phyloP scores from a whole-genome alignment of 2,888 invertebrate genomes.

The Beris morrisii region DNA sequence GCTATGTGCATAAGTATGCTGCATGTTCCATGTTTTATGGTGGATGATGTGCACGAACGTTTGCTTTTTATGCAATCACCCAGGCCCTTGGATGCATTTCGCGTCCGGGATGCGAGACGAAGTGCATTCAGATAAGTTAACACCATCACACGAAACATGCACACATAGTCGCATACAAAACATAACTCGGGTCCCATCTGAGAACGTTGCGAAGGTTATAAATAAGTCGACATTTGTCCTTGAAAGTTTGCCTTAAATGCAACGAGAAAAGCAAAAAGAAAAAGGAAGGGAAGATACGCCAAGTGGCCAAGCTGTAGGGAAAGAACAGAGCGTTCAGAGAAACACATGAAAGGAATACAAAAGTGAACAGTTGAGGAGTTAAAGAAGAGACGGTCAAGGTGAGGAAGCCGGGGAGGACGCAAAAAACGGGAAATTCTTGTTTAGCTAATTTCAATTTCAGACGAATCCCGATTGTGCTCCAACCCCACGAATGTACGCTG shows the following conservation, averaged over 20 bases:
- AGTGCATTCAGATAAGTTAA: too few relatives aligned
- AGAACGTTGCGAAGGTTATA: constrained; percentile 12
- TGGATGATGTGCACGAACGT: constrained; percentile 10
- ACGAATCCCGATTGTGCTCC: too few relatives aligned
- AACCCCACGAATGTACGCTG: not conserved
- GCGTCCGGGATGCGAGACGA: too few relatives aligned
- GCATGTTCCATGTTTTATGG: not conserved
- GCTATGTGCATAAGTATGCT: constrained; percentile 1
- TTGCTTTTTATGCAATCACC: constrained; percentile 30
- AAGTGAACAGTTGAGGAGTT: not conserved
- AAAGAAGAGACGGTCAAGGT: not conserved
- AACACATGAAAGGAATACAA: constrained; percentile 1
- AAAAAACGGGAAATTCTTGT: not conserved
- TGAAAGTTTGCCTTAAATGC: constrained; percentile 23
- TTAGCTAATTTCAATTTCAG: not conserved
- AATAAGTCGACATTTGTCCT: constrained; percentile 33
- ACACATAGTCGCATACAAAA: not conserved
- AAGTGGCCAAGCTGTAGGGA: not conserved
- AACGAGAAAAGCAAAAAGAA: not conserved
- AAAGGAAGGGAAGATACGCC: not conserved
- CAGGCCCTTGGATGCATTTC: constrained; percentile 2
- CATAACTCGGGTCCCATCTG: not conserved
- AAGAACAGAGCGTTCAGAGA: not conserved
- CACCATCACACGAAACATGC: too few relatives aligned
- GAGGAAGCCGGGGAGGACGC: not conserved